phyloP scores from a whole-genome alignment of 2,113 vertebrate genomes.

The Candoia aspera region DNA sequence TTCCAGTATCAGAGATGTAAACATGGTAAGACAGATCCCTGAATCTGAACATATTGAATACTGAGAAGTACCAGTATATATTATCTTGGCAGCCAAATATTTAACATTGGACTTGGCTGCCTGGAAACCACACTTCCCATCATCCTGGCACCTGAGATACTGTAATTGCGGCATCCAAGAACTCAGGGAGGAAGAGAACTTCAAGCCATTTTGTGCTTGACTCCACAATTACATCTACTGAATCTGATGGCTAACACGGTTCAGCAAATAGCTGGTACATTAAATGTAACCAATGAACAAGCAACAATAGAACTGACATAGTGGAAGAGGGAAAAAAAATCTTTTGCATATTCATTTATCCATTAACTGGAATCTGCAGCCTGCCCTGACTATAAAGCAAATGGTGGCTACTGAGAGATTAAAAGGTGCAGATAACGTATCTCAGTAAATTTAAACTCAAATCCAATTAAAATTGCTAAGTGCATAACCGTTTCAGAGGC shows the following conservation, averaged over 20 bases:
- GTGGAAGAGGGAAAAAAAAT: background rate
- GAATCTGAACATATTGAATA: background rate
- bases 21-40: background rate
- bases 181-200: background rate
- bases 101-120: background rate
- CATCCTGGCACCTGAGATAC: background rate
- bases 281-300: background rate
- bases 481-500: background rate
- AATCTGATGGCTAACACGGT: background rate
- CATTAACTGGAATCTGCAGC: background rate
- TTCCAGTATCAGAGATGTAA: background rate
- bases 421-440: conserved; percentile 3
- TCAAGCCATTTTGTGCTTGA: background rate
- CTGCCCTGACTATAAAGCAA: conserved; percentile 3
- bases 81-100: background rate
- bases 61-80: background rate
- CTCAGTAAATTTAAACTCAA: conserved; percentile 16
- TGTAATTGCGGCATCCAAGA: background rate
- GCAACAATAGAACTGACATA: background rate
- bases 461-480: conserved; percentile 23
- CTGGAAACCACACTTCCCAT: background rate
- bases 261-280: background rate
- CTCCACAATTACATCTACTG: background rate
- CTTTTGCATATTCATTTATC: conserved; percentile 19
- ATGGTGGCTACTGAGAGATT: background rate